Evolutionary conservation across 2,888 invertebrate genomes (phyloP), one percentile per base, ranked within the genome.

Genomic region (Girardia tigrina): DNA sequence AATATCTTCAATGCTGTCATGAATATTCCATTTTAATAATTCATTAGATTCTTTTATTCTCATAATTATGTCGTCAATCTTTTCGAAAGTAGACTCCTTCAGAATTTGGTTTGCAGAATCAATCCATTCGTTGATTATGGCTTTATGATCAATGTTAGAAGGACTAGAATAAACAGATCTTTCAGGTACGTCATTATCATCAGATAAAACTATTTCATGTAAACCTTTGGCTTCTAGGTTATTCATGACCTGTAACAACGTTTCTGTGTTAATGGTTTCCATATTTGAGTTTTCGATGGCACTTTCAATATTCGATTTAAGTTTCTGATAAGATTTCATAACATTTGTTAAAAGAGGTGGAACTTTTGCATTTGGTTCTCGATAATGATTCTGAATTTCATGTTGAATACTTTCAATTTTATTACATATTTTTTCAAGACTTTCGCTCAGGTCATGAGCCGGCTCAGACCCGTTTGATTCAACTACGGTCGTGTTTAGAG

Each of bases 221-320:
- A n/a, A n/a, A n/a, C n/a, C n/a, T n/a, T n/a, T n/a, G n/a, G n/a
- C n/a, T n/a, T n/a, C n/a, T n/a, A n/a, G n/a, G 2, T 6, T 16
- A 4, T 56, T n/a, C 6, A 4, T n/a, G 23, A 56, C 23, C 4
- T 16, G 6, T n/a, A 56, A n/a, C 4, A 56, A n/a, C 23, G 23
- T 23, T 20, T 56, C 56, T 6, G 56, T 12, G 23, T 56, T 23
- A n/a, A 56, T 2, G n/a, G n/a, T 56, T 56, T 56, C 56, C n/a
- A 56, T 56, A 4, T 56, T n/a, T 6, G 56, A 2, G 56, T n/a
- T n/a, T 12, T 56, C 56, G 20, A 56, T 4, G 4, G n/a, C 4
- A 56, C n/a, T 56, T 56, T 56, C n/a, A n/a, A 56, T 8, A 20
- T 56, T 56, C n/a, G 56, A 56, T 56, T 56, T 56, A n/a, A 56